Evolutionary conservation across 2,113 vertebrate genomes (phyloP).

Genomic region (Elaphurus davidianus): DNA sequence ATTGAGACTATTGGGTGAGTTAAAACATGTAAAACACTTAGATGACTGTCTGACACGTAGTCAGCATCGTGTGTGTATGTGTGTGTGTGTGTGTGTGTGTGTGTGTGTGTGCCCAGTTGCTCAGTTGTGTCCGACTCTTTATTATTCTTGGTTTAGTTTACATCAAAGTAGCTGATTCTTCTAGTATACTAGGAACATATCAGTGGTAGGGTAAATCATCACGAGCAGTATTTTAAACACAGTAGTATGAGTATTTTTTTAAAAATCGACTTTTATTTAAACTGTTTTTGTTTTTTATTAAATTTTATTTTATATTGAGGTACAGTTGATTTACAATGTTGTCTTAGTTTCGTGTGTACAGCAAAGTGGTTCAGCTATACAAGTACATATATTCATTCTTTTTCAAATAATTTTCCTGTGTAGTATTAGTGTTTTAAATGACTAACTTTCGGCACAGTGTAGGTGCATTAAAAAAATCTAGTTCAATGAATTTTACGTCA

Average conservation of each 20-base stretch:
- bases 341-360: not conserved
- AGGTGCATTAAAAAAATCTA: not conserved
- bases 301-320: not conserved
- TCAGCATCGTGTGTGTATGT: not conserved
- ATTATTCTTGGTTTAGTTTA: not conserved
- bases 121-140: not conserved
- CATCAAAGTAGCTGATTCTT: not conserved
- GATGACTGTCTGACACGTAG: not conserved
- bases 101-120: not conserved
- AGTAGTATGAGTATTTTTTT: not conserved
- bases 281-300: not conserved
- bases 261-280: not conserved
- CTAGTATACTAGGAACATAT: not conserved
- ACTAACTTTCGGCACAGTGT: not conserved
- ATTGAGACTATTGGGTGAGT: not conserved
- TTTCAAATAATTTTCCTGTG: not conserved
- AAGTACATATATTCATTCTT: not conserved
- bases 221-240: not conserved
- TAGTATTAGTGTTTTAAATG: slow-evolving; percentile 17
- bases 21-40: not conserved
- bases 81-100: not conserved
- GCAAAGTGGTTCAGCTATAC: not conserved
- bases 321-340: not conserved
- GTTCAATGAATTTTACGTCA: not conserved
- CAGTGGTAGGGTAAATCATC: not conserved